Evolutionary conservation across 2,797 vertebrate species (phyloP), one percentile per base, ranked within the genome.

Genomic region (Silurus lanzhouensis): DNA sequence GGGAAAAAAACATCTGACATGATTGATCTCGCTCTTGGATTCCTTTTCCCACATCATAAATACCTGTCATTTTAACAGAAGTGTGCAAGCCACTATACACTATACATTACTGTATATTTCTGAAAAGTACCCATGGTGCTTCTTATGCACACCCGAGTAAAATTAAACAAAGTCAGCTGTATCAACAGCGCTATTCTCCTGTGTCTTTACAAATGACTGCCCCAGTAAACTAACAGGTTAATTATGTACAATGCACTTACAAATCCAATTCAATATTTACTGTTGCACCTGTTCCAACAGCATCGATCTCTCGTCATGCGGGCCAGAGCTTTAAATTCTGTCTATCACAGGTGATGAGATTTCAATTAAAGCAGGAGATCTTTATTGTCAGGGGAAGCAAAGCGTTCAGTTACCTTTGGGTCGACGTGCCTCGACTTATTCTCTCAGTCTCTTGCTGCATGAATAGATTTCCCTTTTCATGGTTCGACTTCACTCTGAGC

Each of bases 361-460:
- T 94, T 95, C 93, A 94, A 93, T 94, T 94, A 93, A 93, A 90
- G 89, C 82, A 57, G 85, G 88, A 89, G 91, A 89, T 94, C 88
- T 90, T 90, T 92, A 94, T 92, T 91, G 86, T 91, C 91, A 87
- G 77, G 90, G 91, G 92, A 94, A 88, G 80, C 67, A 79, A 83
- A 90, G 87, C 38, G 31, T 90, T 89, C 88, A 87, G 25, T 87
- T 89, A 85, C 82, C 74, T 91, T 55, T 38, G 88, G 92, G 92
- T 86, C 83, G 84, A 82, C 83, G 88, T 89, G 92, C 88, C 83
- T 87, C 86, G 90, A 84, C 61, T 63, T 80, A 31, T 93, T 93
- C 93, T 89, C 92, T 92, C 92, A 91, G 91, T 90, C 85, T 87
- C 85, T 89, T 60, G 85, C 89, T 85, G 60, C 91, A 90, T 90